These are phyloP conservation scores for Drosophila guanche DNA, from an alignment of 1,140 invertebrate species.

Conservation along the genomic window DNA sequence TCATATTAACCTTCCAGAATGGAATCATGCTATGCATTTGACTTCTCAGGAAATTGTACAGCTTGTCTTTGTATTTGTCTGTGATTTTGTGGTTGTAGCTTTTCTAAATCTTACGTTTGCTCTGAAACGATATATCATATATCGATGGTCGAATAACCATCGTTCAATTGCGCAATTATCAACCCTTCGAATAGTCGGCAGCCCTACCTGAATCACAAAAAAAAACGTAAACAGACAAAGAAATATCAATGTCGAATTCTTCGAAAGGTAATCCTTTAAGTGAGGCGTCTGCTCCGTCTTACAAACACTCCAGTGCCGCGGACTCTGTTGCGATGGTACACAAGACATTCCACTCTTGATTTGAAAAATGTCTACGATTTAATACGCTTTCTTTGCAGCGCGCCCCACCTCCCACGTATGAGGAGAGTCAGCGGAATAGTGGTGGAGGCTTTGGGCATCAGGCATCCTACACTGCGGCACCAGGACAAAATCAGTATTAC, in stretches of 20 bases:
- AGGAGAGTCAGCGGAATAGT: constrained; percentile 62
- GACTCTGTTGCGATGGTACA: constrained; percentile 58
- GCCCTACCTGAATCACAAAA: constrained; percentile 24
- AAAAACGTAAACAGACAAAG: constrained; percentile 34
- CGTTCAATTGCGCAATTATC: too few relatives aligned
- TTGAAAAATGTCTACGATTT: neutral
- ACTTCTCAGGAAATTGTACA: too few relatives aligned
- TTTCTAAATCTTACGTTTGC: too few relatives aligned
- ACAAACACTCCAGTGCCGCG: constrained; percentile 2
- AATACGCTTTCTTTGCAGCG: constrained; percentile 35
- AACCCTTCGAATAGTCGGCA: constrained; percentile 1
- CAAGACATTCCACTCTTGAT: neutral
- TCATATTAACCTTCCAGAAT: too few relatives aligned
- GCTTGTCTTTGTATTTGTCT: too few relatives aligned
- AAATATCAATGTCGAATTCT: constrained; percentile 25
- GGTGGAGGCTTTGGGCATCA: constrained; percentile 16
- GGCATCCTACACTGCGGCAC: constrained; percentile 11
- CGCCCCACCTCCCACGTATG: constrained; percentile 74
- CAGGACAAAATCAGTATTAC: constrained; percentile 61
- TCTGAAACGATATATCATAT: too few relatives aligned
- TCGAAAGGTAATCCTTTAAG: constrained; percentile 14
- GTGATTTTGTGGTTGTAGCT: too few relatives aligned
- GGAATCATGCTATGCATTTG: too few relatives aligned
- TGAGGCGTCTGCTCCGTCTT: constrained; percentile 23
- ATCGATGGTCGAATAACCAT: too few relatives aligned